Evolutionary conservation across 2,888 invertebrate genomes (phyloP), one percentile per base, ranked within the genome.

Genomic region (Hyposoter dolosus): DNA sequence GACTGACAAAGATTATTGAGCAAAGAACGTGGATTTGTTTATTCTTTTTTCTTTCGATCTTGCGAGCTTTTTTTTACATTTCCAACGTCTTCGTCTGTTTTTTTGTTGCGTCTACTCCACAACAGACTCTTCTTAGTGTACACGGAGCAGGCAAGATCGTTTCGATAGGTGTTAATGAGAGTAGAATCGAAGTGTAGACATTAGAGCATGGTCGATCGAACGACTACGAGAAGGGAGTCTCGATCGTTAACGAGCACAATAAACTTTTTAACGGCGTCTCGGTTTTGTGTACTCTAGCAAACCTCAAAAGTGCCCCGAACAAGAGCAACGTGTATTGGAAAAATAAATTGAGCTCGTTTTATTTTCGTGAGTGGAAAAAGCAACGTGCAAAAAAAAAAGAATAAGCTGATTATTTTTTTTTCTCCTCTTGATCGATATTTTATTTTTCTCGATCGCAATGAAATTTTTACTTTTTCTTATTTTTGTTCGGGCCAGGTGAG

Each of bases 111-210:
- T 56, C 15, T 35, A 56, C 32, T 60, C 19, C 28, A 12, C 15
- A 47, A 7, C 23, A 17, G 17, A 10, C 19, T 74, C 68, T 68
- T 45, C 45, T 23, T 63, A 77, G 10, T 69, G 82, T 10, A 43
- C 71, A 71, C 69, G 3, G 40, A 28, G 28, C 28, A 17, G 35
- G n/a, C 45, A 66, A 82, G 82, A 85, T 78, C 66, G 85, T 78
- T 63, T 60, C 74, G 85, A 82, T 88, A 84, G 78, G 88, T 88
- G 87, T 87, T 88, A 87, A 88, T 88, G 88, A 88, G 88, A 77
- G 79, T 84, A 81, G 78, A 45, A 68, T 12, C 35, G n/a, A 23
- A 69, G 63, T n/a, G 19, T 10, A 23, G 40, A 32, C 68, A 60
- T 74, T 74, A 66, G 60, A 45, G 40, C 50, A 74, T 17, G 45